These are phyloP conservation scores for Pipa parva DNA, from an alignment of 2,113 vertebrate species.

Conservation along the genomic window DNA sequence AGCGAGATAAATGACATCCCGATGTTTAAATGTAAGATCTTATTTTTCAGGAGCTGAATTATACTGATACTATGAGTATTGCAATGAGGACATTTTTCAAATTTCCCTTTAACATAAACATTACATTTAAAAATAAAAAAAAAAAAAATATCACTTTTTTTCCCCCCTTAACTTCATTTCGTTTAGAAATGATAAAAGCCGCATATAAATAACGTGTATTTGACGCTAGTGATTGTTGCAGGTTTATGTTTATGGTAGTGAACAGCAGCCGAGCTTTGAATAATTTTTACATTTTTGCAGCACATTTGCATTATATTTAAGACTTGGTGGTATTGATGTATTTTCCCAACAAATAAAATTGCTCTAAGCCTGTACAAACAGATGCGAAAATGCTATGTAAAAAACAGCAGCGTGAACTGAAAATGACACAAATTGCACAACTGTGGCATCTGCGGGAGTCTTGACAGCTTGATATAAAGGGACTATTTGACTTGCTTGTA, in stretches of 20 bases:
- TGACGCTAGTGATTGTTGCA: background rate
- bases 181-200: constrained; percentile 1
- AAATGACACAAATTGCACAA: constrained; percentile 11
- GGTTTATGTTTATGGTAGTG: constrained; percentile 15
- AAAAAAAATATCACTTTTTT: background rate
- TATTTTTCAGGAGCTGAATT: too few species aligned
- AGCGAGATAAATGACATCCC: background rate
- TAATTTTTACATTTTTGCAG: constrained; percentile 12
- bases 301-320: constrained; percentile 15
- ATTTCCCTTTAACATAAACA: background rate
- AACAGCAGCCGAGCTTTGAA: constrained; percentile 13
- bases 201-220: constrained; percentile 9
- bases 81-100: background rate
- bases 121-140: background rate
- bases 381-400: constrained; percentile 6
- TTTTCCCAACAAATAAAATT: constrained; percentile 2
- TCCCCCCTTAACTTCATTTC: background rate
- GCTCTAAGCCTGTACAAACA: background rate
- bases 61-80: background rate
- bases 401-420: background rate
- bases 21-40: background rate
- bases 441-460: constrained; percentile 1
- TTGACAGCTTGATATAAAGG: constrained; percentile 4
- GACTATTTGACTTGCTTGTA: background rate
- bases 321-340: constrained; percentile 15